Evolutionary conservation across 2,888 invertebrate genomes (phyloP), one percentile per base, ranked within the genome.

Genomic region (Synanthedon vespiformis): DNA sequence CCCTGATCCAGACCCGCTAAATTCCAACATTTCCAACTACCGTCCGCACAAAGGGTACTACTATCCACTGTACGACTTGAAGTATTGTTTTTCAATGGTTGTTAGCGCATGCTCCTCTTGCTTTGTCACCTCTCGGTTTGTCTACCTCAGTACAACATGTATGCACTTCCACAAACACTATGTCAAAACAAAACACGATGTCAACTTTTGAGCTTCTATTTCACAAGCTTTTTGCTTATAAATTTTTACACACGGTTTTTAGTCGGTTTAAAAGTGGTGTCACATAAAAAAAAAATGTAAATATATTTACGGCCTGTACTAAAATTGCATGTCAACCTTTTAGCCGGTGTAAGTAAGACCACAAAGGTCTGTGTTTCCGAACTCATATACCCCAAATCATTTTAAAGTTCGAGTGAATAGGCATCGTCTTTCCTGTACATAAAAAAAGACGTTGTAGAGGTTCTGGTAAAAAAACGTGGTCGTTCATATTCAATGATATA

Each of bases 51-150:
- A n/a, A 4, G 13, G 41, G 11, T n/a, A n/a, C n/a, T 41, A 41
- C 12, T 3, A 8, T 44, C 13, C 13, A 4, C 13, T 44, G 13
- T 44, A 44, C 18, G 4, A 48, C 18, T 48, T 18, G 22, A 16
- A 48, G 22, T 18, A 48, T 16, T 48, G 22, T 16, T 18, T 44
- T 61, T 72, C 62, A 82, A 82, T 82, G 87, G 81, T 86, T 85
- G 85, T 77, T 70, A 77, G 80, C 84, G 85, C 87, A 86, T 85
- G 85, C 70, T 76, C 77, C 79, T 80, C 80, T 81, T 81, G 83
- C 82, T 80, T 79, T 57, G 61, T 64, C 68, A 72, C 72, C 64
- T 67, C 68, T 67, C 68, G 55, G 55, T 58, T 52, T 44, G 44
- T 48, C 18, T 48, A 48, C 18, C 11, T 48, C 48, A 22, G 6